Evolutionary conservation across 2,113 vertebrate genomes (phyloP).

Genomic region (Cavia aperea): DNA sequence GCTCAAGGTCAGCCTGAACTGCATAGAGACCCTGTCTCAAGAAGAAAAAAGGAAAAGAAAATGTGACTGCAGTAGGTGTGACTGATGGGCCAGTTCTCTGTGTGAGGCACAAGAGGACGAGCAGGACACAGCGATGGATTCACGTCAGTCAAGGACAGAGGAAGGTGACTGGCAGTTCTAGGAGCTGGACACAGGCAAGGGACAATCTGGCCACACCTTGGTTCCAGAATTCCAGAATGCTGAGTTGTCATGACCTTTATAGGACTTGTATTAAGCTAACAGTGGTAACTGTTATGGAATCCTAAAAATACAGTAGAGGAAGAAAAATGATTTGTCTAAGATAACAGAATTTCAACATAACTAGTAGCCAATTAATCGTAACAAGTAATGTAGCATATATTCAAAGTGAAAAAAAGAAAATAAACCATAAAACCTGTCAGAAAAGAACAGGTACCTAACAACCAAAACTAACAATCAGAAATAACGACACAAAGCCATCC

Average conservation of each 20-base stretch:
- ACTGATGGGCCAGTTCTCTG: neutral
- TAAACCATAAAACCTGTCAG: neutral
- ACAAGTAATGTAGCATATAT: neutral
- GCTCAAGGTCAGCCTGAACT: too few relatives aligned
- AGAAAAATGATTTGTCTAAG: neutral
- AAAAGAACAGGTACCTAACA: neutral
- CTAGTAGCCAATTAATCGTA: neutral
- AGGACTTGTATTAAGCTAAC: neutral
- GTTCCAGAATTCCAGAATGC: neutral
- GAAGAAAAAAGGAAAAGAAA: too few relatives aligned
- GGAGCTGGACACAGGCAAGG: neutral
- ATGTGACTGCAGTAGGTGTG: neutral
- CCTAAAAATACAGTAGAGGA: neutral
- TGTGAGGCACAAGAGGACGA: neutral
- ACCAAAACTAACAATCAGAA: neutral
- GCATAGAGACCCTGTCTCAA: too few relatives aligned
- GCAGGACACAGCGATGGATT: rapidly evolving
- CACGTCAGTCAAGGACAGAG: neutral
- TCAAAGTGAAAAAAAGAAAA: neutral
- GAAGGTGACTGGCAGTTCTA: neutral
- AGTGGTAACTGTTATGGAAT: neutral
- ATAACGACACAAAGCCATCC: neutral
- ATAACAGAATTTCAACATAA: neutral
- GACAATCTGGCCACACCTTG: neutral
- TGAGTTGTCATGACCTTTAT: neutral